Evolutionary conservation across 2,888 invertebrate species (phyloP).

Genomic region (Actias luna): DNA sequence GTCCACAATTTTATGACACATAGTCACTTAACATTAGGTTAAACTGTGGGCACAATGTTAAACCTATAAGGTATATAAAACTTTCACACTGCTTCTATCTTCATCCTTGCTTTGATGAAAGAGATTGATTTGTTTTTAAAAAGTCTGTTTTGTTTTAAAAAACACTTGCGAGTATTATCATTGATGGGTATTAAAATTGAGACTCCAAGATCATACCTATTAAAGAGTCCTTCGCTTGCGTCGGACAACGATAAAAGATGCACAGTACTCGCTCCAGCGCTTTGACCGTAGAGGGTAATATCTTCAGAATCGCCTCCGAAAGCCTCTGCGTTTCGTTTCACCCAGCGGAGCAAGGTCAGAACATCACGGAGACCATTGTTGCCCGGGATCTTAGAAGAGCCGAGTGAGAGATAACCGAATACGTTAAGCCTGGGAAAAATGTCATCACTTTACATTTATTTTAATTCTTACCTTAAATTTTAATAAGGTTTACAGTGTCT

Average conservation of each 20-base stretch:
- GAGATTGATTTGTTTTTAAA: too few relatives aligned
- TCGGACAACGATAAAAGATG: slow-evolving; percentile 45
- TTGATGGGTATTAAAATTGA: background rate
- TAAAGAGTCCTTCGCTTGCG: slow-evolving; percentile 34
- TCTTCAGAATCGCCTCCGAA: slow-evolving; percentile 60
- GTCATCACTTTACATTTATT: too few relatives aligned
- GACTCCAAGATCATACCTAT: slow-evolving; percentile 29
- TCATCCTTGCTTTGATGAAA: too few relatives aligned
- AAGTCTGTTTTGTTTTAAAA: too few relatives aligned
- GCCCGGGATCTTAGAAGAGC: slow-evolving; percentile 51
- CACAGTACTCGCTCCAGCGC: slow-evolving; percentile 50
- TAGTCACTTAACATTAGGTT: too few relatives aligned
- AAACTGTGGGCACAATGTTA: too few relatives aligned
- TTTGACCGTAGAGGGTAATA: slow-evolving; percentile 60
- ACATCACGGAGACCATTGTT: slow-evolving; percentile 61
- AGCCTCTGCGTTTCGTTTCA: slow-evolving; percentile 46
- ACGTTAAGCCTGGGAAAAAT: slow-evolving; percentile 56
- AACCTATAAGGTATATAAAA: too few relatives aligned
- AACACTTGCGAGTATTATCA: too few relatives aligned
- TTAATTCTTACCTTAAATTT: too few relatives aligned
- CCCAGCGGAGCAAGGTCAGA: slow-evolving; percentile 57
- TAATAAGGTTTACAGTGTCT: too few relatives aligned
- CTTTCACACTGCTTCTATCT: too few relatives aligned
- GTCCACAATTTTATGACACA: too few relatives aligned
- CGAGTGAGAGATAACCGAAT: slow-evolving; percentile 61